Base-by-base conservation (phyloP, 2,113 vertebrate species). In the Tautogolabrus adspersus region DNA sequence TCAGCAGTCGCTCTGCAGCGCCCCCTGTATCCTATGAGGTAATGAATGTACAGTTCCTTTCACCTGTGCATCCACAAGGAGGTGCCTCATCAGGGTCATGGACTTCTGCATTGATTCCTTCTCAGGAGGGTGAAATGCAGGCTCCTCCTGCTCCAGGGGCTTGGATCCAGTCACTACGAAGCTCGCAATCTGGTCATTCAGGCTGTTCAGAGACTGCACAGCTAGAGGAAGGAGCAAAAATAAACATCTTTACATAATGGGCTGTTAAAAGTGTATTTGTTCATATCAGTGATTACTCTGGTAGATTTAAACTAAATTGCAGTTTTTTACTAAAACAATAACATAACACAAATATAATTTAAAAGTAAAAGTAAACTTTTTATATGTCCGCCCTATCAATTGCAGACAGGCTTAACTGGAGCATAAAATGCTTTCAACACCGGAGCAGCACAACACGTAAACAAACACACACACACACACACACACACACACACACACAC, bases 11-110 rank as follows among this genome's bases (percentile, higher is more conserved):
- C 26, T 30, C 19, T 51, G 11, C 21, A 9, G 1, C 2, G 11
- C 40, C 19, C 21, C n/a, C 64, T 55, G 63, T 21, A 34, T 23
- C 18, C 37, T 26, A 11, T n/a, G 49, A 54, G 6, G n/a, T 47
- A n/a, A 37, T 6, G 1, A 69, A 16, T 19, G n/a, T 7, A 3
- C 6, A 22, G 58, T 0, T 40, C 37, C 49, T 37, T n/a, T 19
- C 96, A 98, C 97, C 96, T 98, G 96, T 34, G 97, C 96, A 52
- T 97, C 97, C 91, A 95, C 95, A 0, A 98, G 90, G 60, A 98
- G 96, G 76, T 96, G 96, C 62, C 96, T 95, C 97, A 97, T 97
- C 85, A 98, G 49, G 9, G 91, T 91, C 96, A 97, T 97, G 81
- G 96, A 95, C 65, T 93, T 96, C 87, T 95, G 96, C 85, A 97